phyloP scores from a whole-genome alignment of 2,888 invertebrate genomes.

The Gymnoscelis rufifasciata region DNA sequence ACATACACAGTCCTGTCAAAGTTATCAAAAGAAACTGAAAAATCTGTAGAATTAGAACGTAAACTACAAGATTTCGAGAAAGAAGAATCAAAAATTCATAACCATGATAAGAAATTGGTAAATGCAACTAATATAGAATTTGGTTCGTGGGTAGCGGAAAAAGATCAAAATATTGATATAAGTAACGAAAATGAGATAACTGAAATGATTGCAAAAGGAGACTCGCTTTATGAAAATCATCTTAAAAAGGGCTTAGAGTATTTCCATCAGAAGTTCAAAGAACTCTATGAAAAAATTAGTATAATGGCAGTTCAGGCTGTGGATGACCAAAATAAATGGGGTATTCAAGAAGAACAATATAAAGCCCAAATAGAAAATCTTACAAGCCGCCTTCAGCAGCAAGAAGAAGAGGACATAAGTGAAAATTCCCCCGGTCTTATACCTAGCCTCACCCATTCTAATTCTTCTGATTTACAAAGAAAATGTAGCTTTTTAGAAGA shows the following conservation, averaged over 20 bases:
- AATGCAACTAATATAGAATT: conserved; percentile 41
- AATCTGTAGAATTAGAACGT: conserved; percentile 52
- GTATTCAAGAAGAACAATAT: conserved; percentile 65
- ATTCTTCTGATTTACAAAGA: conserved; percentile 46
- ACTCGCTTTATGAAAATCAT: conserved; percentile 51
- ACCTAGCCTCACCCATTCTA: conserved; percentile 31
- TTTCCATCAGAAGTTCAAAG: conserved; percentile 65
- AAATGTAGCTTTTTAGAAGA: conserved; percentile 68
- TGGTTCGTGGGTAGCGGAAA: conserved; percentile 57
- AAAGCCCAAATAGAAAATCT: conserved; percentile 66
- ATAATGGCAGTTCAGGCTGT: conserved; percentile 59
- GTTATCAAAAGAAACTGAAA: conserved; percentile 57
- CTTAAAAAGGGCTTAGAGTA: conserved; percentile 57
- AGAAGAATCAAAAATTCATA: conserved; percentile 32
- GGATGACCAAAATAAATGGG: conserved; percentile 64
- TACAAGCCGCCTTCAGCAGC: conserved; percentile 44
- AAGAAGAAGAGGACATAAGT: conserved; percentile 55
- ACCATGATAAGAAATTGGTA: conserved; percentile 20
- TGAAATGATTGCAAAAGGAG: conserved; percentile 40
- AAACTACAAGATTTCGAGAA: conserved; percentile 49
- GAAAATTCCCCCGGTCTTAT: conserved; percentile 62
- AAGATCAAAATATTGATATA: conserved; percentile 46
- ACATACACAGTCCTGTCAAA: conserved; percentile 60
- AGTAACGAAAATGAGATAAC: conserved; percentile 45
- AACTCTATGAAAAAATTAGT: conserved; percentile 66